Conservation (phyloP, 1,140 invertebrate genomes). For the Solenopsis invicta region DNA sequence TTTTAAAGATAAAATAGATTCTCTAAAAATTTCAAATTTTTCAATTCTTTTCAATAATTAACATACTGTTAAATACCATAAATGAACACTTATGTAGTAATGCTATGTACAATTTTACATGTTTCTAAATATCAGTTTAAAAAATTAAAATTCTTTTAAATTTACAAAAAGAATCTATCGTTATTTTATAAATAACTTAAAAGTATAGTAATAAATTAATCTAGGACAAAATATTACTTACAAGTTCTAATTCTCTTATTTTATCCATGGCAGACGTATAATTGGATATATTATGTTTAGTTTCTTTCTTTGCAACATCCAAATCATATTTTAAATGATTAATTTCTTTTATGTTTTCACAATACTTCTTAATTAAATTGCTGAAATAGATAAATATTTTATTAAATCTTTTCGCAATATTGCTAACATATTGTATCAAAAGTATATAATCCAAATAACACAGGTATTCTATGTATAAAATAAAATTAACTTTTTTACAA, state of each 20-base stretch:
- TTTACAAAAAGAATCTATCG: background rate
- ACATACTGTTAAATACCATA: too few relatives aligned
- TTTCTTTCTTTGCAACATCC: constrained; percentile 44
- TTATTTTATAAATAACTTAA: constrained; percentile 34
- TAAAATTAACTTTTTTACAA: too few relatives aligned
- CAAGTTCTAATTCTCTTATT: constrained; percentile 72
- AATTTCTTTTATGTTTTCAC: constrained; percentile 76
- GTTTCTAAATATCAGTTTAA: constrained; percentile 17
- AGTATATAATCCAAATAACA: background rate
- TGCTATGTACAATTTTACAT: background rate
- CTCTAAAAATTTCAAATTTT: too few relatives aligned
- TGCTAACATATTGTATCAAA: background rate
- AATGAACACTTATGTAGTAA: background rate
- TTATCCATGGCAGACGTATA: constrained; percentile 70
- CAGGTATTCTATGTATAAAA: too few relatives aligned
- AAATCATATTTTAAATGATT: constrained; percentile 72
- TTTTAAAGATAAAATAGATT: too few relatives aligned
- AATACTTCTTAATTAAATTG: constrained; percentile 76
- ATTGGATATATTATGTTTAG: constrained; percentile 59
- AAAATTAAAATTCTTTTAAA: constrained; percentile 2
- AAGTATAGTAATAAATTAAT: constrained; percentile 4
- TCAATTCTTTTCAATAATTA: too few relatives aligned
- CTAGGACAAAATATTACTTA: constrained; percentile 60
- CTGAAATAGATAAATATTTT: constrained; percentile 68
- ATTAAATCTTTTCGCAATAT: constrained; percentile 2